Evolutionary conservation across 2,888 invertebrate species (phyloP).

Genomic region (Leptinotarsa rubiginosa): DNA sequence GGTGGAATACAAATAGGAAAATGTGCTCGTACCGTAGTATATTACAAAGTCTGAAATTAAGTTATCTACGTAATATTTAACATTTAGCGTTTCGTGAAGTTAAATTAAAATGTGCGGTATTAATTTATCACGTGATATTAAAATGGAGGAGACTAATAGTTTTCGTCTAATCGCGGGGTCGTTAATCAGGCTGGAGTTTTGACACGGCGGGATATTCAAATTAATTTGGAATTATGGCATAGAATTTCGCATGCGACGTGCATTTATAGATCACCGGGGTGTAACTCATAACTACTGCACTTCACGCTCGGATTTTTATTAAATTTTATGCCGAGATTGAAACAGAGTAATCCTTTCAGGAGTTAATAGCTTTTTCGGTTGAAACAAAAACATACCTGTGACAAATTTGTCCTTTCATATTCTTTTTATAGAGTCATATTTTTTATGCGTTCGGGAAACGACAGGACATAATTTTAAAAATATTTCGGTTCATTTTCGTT

Average conservation of each 20-base stretch:
- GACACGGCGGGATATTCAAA: constrained; percentile 21
- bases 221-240: constrained; percentile 13
- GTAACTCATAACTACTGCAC: constrained; percentile 4
- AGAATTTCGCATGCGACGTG: constrained; percentile 1
- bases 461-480: too few relatives aligned
- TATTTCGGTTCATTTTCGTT: too few relatives aligned
- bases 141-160: constrained; percentile 48
- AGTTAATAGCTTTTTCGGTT: too few relatives aligned
- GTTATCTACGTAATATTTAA: constrained; percentile 49
- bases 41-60: constrained; percentile 39
- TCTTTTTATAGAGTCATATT: too few relatives aligned
- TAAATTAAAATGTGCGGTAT: constrained; percentile 50
- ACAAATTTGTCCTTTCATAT: too few relatives aligned
- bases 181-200: constrained; percentile 27
- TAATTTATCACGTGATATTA: constrained; percentile 54
- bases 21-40: constrained; percentile 23
- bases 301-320: not conserved
- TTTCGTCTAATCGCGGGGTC: constrained; percentile 33
- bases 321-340: not conserved
- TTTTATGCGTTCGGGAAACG: too few relatives aligned
- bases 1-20: constrained; percentile 25
- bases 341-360: not conserved
- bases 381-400: too few relatives aligned
- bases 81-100: constrained; percentile 35
- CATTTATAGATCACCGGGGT: constrained; percentile 9